Evolutionary conservation across 2,888 invertebrate genomes (phyloP).

Genomic region (Acrobasis consociella): DNA sequence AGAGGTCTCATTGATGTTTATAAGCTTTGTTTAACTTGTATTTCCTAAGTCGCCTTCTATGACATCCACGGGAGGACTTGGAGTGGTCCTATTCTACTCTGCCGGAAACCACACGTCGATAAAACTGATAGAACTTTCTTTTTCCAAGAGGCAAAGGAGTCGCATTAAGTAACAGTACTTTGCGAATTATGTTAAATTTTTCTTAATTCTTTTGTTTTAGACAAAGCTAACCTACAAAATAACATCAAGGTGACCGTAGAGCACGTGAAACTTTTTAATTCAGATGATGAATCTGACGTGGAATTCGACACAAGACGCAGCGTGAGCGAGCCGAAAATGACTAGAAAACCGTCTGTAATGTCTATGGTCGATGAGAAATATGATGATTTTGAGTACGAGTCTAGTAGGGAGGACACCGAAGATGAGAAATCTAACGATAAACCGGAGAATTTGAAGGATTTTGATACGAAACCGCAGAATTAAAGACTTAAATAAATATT

Average conservation of each 20-base stretch:
- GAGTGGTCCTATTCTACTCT: too few relatives aligned
- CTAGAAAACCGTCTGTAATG: background rate
- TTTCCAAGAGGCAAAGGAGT: too few relatives aligned
- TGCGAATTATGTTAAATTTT: too few relatives aligned
- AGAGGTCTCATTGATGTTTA: too few relatives aligned
- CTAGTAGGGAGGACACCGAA: background rate
- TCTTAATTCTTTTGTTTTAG: conserved; percentile 33
- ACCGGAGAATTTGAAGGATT: background rate
- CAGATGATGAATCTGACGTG: background rate
- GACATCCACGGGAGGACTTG: too few relatives aligned
- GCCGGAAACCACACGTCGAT: too few relatives aligned
- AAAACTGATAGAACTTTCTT: too few relatives aligned
- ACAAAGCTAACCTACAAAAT: conserved; percentile 45
- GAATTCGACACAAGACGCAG: conserved; percentile 1
- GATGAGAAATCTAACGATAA: background rate
- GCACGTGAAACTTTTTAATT: conserved; percentile 23
- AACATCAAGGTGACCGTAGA: conserved; percentile 53
- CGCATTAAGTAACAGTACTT: too few relatives aligned
- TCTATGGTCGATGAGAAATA: conserved; percentile 13
- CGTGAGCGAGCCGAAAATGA: conserved; percentile 1
- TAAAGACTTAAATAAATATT: too few relatives aligned
- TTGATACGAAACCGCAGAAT: background rate
- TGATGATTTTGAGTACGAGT: conserved; percentile 15
- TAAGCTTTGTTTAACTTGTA: too few relatives aligned
- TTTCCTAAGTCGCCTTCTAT: too few relatives aligned